phyloP scores from a whole-genome alignment of 2,113 vertebrate species.

The Otus sunia region DNA sequence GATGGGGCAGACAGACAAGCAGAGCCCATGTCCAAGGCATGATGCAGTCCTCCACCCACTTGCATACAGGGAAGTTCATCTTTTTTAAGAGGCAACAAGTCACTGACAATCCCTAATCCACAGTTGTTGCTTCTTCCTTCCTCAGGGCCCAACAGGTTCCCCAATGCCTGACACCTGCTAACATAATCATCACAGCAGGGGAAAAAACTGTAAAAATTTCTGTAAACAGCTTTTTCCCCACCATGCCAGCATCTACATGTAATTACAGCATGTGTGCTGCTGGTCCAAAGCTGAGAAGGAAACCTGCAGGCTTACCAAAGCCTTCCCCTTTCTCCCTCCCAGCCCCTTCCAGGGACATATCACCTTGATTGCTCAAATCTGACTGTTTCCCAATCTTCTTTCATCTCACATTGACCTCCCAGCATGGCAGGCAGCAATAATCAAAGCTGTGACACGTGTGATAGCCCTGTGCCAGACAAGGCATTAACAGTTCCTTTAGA shows the following conservation, averaged over 20 bases:
- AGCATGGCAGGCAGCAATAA: conserved; percentile 48
- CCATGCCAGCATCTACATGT: not conserved
- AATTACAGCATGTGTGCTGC: not conserved
- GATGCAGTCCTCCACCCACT: too few species aligned
- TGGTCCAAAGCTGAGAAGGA: not conserved
- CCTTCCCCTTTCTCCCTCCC: not conserved
- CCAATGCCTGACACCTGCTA: not conserved
- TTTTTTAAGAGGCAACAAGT: not conserved
- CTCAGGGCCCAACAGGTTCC: not conserved
- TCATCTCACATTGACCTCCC: conserved; percentile 42
- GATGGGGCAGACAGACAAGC: not conserved
- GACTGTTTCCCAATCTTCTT: conserved; percentile 40
- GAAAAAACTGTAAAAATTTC: not conserved
- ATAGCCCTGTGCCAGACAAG: conserved; percentile 38
- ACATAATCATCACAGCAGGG: not conserved
- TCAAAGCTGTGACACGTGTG: conserved; percentile 39
- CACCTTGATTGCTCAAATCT: conserved; percentile 47
- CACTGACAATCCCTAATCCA: not conserved
- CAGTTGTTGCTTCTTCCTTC: not conserved
- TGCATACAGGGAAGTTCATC: too few species aligned
- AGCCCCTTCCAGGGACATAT: not conserved
- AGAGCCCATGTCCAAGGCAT: not conserved
- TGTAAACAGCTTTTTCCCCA: not conserved
- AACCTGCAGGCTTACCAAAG: not conserved
- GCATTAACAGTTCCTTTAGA: conserved; percentile 38